A percentile compares a stretch with the other conserved stretches of the same genome.
Conservation (phyloP, 2,888 invertebrate species). For the Seladonia tumulorum region DNA sequence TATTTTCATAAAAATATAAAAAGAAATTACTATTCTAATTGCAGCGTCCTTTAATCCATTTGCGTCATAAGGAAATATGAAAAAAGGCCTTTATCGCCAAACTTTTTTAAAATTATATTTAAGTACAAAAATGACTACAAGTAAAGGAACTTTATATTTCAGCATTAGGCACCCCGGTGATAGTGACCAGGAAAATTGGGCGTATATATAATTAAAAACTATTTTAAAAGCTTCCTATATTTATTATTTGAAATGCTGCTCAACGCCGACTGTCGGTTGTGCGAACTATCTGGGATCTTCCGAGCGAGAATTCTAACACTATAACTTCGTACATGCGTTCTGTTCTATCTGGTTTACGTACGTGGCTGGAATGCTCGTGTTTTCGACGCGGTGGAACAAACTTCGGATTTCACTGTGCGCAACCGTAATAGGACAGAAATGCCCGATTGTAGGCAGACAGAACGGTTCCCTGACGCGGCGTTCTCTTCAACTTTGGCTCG, state of each 20-base stretch:
- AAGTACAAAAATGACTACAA: no score
- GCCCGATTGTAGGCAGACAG: constrained; percentile 63
- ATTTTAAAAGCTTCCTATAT: no score
- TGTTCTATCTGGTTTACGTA: constrained; percentile 13
- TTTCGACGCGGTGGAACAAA: constrained; percentile 18
- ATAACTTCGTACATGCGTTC: neutral
- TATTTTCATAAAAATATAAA: no score
- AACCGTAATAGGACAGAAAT: constrained; percentile 63
- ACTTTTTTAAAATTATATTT: no score
- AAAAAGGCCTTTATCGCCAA: no score
- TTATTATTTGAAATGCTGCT: no score
- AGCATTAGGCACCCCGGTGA: no score
- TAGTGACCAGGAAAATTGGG: no score
- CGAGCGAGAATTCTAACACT: neutral
- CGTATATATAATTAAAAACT: neutral
- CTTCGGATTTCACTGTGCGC: constrained; percentile 12
- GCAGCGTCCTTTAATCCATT: neutral
- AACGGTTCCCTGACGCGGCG: constrained; percentile 61
- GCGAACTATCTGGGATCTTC: neutral
- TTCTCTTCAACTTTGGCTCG: constrained; percentile 52
- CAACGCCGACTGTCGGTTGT: neutral
- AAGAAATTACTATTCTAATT: neutral
- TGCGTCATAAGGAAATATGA: no score
- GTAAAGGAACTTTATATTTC: no score
- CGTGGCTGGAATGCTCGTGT: constrained; percentile 30